These are phyloP conservation scores for Papilio glaucus DNA, from an alignment of 1,140 invertebrate genomes.

Conservation along the genomic window DNA sequence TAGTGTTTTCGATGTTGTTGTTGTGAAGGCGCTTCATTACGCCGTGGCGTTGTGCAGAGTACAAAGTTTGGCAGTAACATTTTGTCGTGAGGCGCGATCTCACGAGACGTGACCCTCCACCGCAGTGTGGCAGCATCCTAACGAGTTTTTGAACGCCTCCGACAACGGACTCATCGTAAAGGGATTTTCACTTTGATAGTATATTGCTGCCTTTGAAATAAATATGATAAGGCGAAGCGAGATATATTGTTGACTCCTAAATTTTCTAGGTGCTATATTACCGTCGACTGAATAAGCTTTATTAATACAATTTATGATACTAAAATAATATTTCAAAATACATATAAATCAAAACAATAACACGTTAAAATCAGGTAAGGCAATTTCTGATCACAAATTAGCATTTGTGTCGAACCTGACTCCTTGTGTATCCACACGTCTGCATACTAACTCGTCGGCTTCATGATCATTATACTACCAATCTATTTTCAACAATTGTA, in stretches of 20 bases:
- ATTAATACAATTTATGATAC: neutral
- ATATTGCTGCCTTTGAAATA: slow-evolving; percentile 53
- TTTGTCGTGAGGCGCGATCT: slow-evolving; percentile 62
- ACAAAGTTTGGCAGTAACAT: slow-evolving; percentile 58
- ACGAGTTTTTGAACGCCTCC: slow-evolving; percentile 77
- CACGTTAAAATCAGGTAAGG: too few relatives aligned
- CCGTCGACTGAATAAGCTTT: neutral
- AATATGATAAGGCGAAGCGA: slow-evolving; percentile 30
- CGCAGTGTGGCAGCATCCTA: slow-evolving; percentile 74
- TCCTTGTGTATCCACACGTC: too few relatives aligned
- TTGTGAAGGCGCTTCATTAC: slow-evolving; percentile 30
- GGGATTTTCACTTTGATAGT: slow-evolving; percentile 77
- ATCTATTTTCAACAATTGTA: too few relatives aligned
- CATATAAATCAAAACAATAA: too few relatives aligned
- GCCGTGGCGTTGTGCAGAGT: slow-evolving; percentile 20
- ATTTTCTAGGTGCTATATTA: neutral
- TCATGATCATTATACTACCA: too few relatives aligned
- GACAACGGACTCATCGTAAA: slow-evolving; percentile 74
- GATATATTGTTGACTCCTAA: slow-evolving; percentile 4
- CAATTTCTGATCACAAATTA: neutral
- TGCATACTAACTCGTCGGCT: too few relatives aligned
- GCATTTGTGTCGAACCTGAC: too few relatives aligned
- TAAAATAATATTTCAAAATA: neutral
- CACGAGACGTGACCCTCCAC: slow-evolving; percentile 74
- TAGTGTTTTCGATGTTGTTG: neutral